Evolutionary conservation across 2,888 invertebrate species (phyloP), one percentile per base, ranked within the genome.

Genomic region (Pherbina coryleti): DNA sequence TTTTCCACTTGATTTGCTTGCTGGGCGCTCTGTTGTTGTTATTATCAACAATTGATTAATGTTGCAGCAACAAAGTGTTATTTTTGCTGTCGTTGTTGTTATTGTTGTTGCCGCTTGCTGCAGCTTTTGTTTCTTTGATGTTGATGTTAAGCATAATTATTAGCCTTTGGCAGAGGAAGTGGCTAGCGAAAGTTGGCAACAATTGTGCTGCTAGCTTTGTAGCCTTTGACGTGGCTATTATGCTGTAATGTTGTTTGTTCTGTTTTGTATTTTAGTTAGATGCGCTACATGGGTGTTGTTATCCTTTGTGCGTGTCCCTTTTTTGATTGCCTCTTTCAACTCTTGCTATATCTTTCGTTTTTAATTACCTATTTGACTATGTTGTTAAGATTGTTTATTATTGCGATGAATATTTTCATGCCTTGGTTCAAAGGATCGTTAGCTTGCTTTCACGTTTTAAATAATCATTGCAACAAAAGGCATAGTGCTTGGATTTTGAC

Each of bases 1-100:
- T 62, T 62, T 66, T 28, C 64, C 34, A 34, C 31, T 66, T 66
- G 64, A 66, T 66, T 66, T 17, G 34, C 34, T 66, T 34, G 31
- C 5, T 31, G 4, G 1, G 64, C 8, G 31, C 34, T 66, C 44
- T 66, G n/a, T 11, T 49, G 44, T 44, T 67, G 37, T 34, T 55
- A 34, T 71, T 71, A 34, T 71, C 34, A 71, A 53, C 53, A 71
- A 31, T 55, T 57, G 55, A 71, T 57, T 57, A 71, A 57, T 55
- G 31, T n/a, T 55, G 34, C 55, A 70, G 17, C 71, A 71, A 53
- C 55, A 71, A 71, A 31, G 69, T 7, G 28, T 70, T 22, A 69
- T 17, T 51, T 25, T 31, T 37, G 22, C 25, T 14, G 31, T 62
- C 25, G 62, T 31, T 64, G 66, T 17, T 34, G 66, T 9, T 67